Evolutionary conservation across 1,140 invertebrate genomes (phyloP).

Genomic region (Littorina saxatilis): DNA sequence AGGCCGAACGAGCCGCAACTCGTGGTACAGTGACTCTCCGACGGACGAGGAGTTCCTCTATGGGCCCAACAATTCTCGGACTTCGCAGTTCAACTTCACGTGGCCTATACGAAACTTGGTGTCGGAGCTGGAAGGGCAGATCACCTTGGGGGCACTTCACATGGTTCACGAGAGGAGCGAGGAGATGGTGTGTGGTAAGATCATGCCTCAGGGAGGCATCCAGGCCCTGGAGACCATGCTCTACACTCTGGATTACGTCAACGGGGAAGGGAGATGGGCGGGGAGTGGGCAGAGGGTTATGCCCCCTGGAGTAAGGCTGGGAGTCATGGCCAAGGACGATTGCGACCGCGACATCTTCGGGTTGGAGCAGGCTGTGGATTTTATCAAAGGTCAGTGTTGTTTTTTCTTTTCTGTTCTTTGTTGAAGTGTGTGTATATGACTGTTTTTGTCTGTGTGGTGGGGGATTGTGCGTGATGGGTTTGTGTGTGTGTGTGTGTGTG

Average conservation of each 20-base stretch:
- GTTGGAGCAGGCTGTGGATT: constrained; percentile 96
- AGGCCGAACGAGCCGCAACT: background rate
- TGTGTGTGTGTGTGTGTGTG: constrained; percentile 19
- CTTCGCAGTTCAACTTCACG: constrained; percentile 65
- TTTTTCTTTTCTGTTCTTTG: constrained; percentile 15
- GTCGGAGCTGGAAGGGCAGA: constrained; percentile 89
- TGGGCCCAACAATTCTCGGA: constrained; percentile 35
- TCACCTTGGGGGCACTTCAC: constrained; percentile 90
- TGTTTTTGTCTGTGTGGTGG: constrained; percentile 5
- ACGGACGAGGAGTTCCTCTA: constrained; percentile 35
- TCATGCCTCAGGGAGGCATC: constrained; percentile 95
- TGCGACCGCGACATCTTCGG: constrained; percentile 98
- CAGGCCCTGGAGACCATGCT: constrained; percentile 95
- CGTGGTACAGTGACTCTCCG: background rate
- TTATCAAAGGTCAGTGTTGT: constrained; percentile 93
- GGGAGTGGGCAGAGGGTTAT: constrained; percentile 67
- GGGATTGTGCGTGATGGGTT: no score
- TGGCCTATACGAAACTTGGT: constrained; percentile 91
- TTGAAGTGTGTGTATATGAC: background rate
- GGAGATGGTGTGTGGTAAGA: constrained; percentile 88
- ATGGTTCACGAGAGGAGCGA: constrained; percentile 95
- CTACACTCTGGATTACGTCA: constrained; percentile 91
- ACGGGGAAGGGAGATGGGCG: constrained; percentile 78
- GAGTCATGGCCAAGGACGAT: constrained; percentile 94
- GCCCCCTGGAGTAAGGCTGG: constrained; percentile 85